phyloP scores from a whole-genome alignment of 2,888 invertebrate genomes.

The Xylocampa areola region DNA sequence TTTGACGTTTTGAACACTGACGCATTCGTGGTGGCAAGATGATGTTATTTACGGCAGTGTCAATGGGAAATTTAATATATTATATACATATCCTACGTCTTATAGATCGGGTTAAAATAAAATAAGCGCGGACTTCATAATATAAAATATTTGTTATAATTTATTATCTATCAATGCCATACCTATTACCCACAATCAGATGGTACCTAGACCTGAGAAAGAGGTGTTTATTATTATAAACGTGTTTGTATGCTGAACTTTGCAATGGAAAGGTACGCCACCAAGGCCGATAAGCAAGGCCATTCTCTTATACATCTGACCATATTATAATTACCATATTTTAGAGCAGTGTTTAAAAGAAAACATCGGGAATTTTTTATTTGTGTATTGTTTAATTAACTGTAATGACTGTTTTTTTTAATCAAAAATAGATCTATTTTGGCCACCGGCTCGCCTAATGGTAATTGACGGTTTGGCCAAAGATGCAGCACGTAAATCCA shows the following conservation, averaged over 20 bases:
- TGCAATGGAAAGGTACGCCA: slow-evolving; percentile 49
- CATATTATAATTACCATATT: slow-evolving; percentile 23
- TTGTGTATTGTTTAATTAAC: not conserved
- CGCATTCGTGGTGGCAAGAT: too few species aligned
- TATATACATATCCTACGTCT: too few species aligned
- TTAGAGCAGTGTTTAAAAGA: slow-evolving; percentile 12
- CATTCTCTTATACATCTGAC: slow-evolving; percentile 35
- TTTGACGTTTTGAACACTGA: too few species aligned
- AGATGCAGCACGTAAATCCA: too few species aligned
- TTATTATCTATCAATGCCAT: not conserved
- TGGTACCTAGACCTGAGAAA: slow-evolving; percentile 41
- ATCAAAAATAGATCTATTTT: too few species aligned
- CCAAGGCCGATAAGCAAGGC: slow-evolving; percentile 50
- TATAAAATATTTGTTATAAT: not conserved
- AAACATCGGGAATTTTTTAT: slow-evolving; percentile 4
- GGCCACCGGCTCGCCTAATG: too few species aligned
- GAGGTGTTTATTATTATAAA: slow-evolving; percentile 45
- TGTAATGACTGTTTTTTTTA: not conserved
- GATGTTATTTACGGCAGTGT: too few species aligned
- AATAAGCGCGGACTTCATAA: too few species aligned
- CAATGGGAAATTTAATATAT: too few species aligned
- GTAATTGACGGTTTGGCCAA: too few species aligned
- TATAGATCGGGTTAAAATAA: too few species aligned
- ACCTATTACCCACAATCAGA: slow-evolving; percentile 8
- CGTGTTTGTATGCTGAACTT: slow-evolving; percentile 51